Conservation (phyloP, 2,888 invertebrate species). For the Ptychoptera contaminata region DNA sequence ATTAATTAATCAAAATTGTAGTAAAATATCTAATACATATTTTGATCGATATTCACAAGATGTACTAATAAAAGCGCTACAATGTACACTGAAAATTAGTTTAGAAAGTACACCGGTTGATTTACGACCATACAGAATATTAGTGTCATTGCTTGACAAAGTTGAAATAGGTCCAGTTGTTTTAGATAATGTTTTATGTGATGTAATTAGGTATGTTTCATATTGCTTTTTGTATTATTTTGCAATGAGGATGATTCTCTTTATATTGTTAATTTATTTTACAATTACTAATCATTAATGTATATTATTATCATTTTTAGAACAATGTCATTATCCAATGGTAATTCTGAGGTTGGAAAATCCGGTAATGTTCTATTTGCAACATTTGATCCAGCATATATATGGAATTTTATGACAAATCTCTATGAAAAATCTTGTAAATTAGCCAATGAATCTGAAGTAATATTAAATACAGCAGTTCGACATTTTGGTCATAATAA, state of each 20-base stretch:
- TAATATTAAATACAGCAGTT: constrained; percentile 14
- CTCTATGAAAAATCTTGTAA: constrained; percentile 43
- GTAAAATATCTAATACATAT: constrained; percentile 30
- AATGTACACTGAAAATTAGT: constrained; percentile 38
- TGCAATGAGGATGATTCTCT: too few relatives aligned
- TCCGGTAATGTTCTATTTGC: constrained; percentile 72
- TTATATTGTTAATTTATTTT: too few relatives aligned
- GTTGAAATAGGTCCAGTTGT: constrained; percentile 70
- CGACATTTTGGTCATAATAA: too few relatives aligned
- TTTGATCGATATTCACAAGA: constrained; percentile 52
- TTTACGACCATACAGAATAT: constrained; percentile 56
- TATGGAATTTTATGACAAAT: constrained; percentile 65
- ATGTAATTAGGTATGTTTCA: constrained; percentile 46
- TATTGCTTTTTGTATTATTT: too few relatives aligned
- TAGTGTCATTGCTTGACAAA: constrained; percentile 72
- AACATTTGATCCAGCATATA: constrained; percentile 68
- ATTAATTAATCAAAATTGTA: constrained; percentile 14
- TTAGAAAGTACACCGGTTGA: constrained; percentile 42
- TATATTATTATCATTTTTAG: constrained; percentile 19
- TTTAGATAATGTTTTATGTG: constrained; percentile 57
- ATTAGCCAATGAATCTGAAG: constrained; percentile 14
- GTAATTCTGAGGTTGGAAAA: constrained; percentile 55
- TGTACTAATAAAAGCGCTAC: constrained; percentile 46
- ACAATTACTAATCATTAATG: too few relatives aligned
- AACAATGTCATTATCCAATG: constrained; percentile 36